Conservation (phyloP, 2,113 vertebrate genomes). For the Leptobrachium leishanense region DNA sequence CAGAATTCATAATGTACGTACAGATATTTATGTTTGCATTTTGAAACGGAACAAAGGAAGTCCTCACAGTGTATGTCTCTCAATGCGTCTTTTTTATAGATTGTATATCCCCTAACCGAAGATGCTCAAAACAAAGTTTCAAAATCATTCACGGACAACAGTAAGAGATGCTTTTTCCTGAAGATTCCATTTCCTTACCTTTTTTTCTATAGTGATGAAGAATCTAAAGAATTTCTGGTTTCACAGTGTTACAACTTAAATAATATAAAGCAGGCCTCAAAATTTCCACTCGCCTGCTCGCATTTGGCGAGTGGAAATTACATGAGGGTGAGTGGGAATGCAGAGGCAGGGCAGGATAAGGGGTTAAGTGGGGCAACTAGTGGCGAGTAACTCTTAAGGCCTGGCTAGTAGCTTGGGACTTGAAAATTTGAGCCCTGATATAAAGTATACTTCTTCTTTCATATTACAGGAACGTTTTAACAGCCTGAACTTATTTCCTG, state of each 20-base stretch:
- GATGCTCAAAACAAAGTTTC: slow-evolving; percentile 6
- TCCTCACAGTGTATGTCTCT: neutral
- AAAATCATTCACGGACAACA: slow-evolving; percentile 31
- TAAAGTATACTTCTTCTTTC: neutral
- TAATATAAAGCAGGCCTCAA: neutral
- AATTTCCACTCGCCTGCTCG: too few species aligned
- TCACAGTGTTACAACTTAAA: neutral
- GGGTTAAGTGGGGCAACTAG: too few species aligned
- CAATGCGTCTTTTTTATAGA: slow-evolving; percentile 26
- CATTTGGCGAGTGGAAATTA: too few species aligned
- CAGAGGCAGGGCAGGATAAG: too few species aligned
- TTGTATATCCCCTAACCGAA: slow-evolving; percentile 16
- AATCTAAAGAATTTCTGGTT: neutral
- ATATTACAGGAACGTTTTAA: neutral
- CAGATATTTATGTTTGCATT: too few species aligned
- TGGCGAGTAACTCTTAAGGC: too few species aligned
- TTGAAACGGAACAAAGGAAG: too few species aligned
- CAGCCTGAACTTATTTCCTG: neutral
- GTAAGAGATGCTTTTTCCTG: slow-evolving; percentile 7
- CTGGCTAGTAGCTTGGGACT: too few species aligned
- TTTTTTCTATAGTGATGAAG: neutral
- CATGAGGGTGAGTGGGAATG: too few species aligned
- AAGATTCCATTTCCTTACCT: neutral
- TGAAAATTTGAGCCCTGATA: too few species aligned
- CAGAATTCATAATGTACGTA: too few species aligned